Conservation (phyloP, 2,113 vertebrate species). For the Miniopterus natalensis region DNA sequence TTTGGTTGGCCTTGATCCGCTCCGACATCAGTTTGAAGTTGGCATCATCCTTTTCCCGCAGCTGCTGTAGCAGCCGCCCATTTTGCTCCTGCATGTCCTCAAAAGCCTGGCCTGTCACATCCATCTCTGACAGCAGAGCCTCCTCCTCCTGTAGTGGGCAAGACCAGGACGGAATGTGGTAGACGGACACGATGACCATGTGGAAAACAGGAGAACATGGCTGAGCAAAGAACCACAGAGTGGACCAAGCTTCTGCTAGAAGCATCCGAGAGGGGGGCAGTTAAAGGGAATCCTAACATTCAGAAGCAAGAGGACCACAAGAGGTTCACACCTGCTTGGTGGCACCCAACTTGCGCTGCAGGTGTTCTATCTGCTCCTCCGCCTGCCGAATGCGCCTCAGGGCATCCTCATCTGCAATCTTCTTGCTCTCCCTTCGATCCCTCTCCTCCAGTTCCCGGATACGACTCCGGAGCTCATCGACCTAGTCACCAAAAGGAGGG, state of each 20-base stretch:
- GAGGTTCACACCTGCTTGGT: constrained; percentile 92
- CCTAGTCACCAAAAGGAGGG: constrained; percentile 80
- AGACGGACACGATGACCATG: neutral
- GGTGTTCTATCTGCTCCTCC: constrained; percentile 95
- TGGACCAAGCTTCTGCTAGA: neutral
- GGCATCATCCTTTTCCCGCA: constrained; percentile 96
- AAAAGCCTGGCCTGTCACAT: constrained; percentile 96
- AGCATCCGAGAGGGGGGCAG: neutral
- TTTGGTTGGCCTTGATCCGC: constrained; percentile 97
- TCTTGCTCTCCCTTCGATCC: constrained; percentile 95
- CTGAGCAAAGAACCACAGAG: neutral
- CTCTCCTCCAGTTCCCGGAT: constrained; percentile 95
- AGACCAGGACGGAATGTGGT: neutral
- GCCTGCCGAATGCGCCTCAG: constrained; percentile 94
- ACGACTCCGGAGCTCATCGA: constrained; percentile 92
- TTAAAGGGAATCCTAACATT: neutral
- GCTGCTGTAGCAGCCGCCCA: constrained; percentile 94
- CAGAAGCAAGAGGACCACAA: neutral
- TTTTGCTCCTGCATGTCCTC: constrained; percentile 99
- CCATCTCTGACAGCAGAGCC: constrained; percentile 96
- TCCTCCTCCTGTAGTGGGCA: constrained; percentile 92
- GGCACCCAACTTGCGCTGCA: constrained; percentile 95
- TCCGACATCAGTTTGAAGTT: constrained; percentile 98
- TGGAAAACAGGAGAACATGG: neutral
- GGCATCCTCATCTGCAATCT: constrained; percentile 95